Percentiles rank a stretch among this genome's conserved stretches.
These are phyloP conservation scores for Cheilosia vernalis DNA, from an alignment of 2,888 invertebrate species.

Conservation along the genomic window DNA sequence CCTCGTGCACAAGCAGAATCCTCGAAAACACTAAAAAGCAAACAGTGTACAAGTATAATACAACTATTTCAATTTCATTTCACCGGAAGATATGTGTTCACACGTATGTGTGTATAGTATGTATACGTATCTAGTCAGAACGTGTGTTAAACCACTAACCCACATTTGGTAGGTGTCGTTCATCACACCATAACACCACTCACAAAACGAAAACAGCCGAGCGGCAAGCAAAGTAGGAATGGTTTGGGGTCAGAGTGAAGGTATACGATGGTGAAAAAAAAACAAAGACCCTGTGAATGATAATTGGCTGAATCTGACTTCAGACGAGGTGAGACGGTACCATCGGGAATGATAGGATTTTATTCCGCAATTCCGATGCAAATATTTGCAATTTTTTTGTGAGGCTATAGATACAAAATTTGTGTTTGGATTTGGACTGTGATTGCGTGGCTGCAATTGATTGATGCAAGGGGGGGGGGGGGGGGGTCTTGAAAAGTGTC, in stretches of 20 bases:
- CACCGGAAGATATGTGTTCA: conserved; percentile 17
- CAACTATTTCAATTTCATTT: conserved; percentile 12
- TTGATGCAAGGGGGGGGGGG: not conserved
- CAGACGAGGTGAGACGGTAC: not conserved
- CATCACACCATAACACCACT: not conserved
- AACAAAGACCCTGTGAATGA: not conserved
- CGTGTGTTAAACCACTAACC: conserved; percentile 23
- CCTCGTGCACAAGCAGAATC: not conserved
- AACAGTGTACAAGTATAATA: not conserved
- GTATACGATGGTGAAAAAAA: not conserved
- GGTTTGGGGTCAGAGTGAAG: too few relatives aligned
- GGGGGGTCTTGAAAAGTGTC: too few relatives aligned
- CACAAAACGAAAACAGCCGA: too few relatives aligned
- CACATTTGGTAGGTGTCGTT: conserved; percentile 8
- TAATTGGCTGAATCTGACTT: conserved; percentile 16
- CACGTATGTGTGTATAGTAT: too few relatives aligned
- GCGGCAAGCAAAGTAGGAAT: too few relatives aligned
- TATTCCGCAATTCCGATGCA: conserved; percentile 10
- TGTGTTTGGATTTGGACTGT: not conserved
- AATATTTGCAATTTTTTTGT: conserved; percentile 7
- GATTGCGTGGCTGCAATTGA: conserved; percentile 8
- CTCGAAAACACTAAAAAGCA: conserved; percentile 13
- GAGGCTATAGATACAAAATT: not conserved
- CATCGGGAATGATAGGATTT: conserved; percentile 10
- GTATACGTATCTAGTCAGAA: not conserved